A percentile compares a stretch with the other conserved stretches of the same genome.
These are phyloP conservation scores for Catharus bicknelli DNA, from an alignment of 2,113 vertebrate genomes.

Conservation along the genomic window DNA sequence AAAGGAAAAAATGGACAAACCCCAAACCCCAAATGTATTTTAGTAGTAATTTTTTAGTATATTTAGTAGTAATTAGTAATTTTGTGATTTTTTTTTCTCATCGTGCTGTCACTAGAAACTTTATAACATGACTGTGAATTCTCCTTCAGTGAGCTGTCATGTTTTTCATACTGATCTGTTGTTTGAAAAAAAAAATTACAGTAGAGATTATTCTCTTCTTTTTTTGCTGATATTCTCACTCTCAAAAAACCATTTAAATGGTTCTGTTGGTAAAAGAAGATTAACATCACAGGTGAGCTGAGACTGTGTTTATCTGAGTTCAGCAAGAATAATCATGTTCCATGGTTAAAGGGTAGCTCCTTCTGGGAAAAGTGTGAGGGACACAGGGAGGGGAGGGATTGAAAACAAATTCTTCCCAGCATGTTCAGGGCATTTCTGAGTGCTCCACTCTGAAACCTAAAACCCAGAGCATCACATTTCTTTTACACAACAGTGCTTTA, in stretches of 20 bases:
- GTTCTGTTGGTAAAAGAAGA: neutral
- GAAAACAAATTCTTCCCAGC: neutral
- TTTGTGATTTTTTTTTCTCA: neutral
- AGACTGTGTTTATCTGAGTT: neutral
- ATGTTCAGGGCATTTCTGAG: neutral
- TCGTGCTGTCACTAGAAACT: neutral
- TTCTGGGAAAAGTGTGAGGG: neutral
- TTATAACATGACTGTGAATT: neutral
- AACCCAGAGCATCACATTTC: neutral
- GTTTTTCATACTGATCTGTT: neutral
- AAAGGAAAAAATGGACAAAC: neutral
- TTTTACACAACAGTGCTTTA: neutral
- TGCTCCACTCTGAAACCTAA: neutral
- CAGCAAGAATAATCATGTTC: neutral
- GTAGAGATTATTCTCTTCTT: neutral
- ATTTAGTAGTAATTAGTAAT: neutral
- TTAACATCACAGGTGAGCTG: neutral
- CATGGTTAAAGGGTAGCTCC: neutral
- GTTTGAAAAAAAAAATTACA: neutral
- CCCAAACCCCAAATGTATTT: rapidly evolving
- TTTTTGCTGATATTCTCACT: neutral
- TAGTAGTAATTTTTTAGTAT: neutral
- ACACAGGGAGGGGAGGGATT: rapidly evolving
- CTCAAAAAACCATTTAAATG: rapidly evolving
- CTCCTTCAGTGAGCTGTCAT: neutral